A percentile compares a stretch with the other conserved stretches of the same genome.
phyloP scores from a whole-genome alignment of 2,797 vertebrate genomes.

The Nannoperca obscura region DNA sequence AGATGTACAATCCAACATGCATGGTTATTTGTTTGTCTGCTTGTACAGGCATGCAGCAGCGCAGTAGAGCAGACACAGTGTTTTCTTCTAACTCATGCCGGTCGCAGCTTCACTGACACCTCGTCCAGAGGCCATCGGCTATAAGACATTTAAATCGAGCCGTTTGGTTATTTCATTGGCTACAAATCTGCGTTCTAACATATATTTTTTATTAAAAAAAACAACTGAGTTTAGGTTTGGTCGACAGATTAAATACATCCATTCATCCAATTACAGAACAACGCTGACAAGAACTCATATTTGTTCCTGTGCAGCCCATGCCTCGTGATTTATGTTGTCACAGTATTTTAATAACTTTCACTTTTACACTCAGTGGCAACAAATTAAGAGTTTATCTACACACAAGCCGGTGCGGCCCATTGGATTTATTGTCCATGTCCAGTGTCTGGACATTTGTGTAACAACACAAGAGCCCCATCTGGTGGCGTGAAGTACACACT shows the following conservation, averaged over 20 bases:
- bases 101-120: background rate
- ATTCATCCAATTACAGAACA: background rate
- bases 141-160: background rate
- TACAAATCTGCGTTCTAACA: background rate
- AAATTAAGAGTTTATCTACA: background rate
- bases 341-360: background rate
- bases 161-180: background rate
- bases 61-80: too few relatives aligned
- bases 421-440: background rate
- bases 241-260: too few relatives aligned
- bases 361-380: background rate
- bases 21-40: background rate
- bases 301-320: background rate
- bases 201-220: background rate
- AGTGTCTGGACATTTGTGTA: background rate
- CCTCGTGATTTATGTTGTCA: background rate
- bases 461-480: constrained; percentile 44
- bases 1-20: background rate
- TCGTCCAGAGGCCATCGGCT: rapidly evolving
- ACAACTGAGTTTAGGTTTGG: background rate
- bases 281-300: background rate
- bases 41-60: too few relatives aligned
- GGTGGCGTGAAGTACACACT: constrained; percentile 14
- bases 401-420: background rate
- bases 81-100: background rate